A percentile compares a stretch with the other conserved stretches of the same genome.
phyloP scores from a whole-genome alignment of 2,888 invertebrate species.

The Diplolepis rosae region DNA sequence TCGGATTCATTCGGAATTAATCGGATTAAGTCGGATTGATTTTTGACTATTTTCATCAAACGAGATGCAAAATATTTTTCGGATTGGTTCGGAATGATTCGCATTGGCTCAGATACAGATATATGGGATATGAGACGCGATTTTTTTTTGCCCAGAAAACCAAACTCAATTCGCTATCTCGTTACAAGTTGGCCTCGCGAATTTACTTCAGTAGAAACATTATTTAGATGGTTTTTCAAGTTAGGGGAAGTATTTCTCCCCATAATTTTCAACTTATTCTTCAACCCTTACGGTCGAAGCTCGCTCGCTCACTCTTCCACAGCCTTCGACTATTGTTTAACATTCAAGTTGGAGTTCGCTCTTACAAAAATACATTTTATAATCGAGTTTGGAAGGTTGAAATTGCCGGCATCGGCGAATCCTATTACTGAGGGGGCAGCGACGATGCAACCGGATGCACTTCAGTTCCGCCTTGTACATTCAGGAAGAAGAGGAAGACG shows the following conservation, averaged over 20 bases:
- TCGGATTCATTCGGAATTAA: too few relatives aligned
- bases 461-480: conserved; percentile 15
- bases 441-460: conserved; percentile 32
- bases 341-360: conserved; percentile 49
- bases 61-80: too few relatives aligned
- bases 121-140: too few relatives aligned
- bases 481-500: conserved; percentile 11
- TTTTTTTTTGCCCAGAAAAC: conserved; percentile 60
- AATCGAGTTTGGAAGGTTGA: conserved; percentile 56
- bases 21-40: too few relatives aligned
- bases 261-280: conserved; percentile 29
- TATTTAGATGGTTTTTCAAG: conserved; percentile 65
- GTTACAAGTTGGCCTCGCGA: conserved; percentile 63
- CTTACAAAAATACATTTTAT: conserved; percentile 58
- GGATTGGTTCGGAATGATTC: too few relatives aligned
- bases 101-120: too few relatives aligned
- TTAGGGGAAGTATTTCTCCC: conserved; percentile 37
- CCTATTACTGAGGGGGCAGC: conserved; percentile 42
- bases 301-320: conserved; percentile 39
- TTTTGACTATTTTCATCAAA: too few relatives aligned
- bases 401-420: conserved; percentile 50
- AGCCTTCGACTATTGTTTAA: conserved; percentile 54
- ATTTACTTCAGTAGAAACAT: conserved; percentile 60
- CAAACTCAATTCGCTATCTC: conserved; percentile 64
- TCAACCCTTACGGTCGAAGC: conserved; percentile 30